Percentiles rank a stretch among this genome's conserved stretches.
Evolutionary conservation across 2,888 invertebrate genomes (phyloP).

Genomic region (Epinotia ramella): DNA sequence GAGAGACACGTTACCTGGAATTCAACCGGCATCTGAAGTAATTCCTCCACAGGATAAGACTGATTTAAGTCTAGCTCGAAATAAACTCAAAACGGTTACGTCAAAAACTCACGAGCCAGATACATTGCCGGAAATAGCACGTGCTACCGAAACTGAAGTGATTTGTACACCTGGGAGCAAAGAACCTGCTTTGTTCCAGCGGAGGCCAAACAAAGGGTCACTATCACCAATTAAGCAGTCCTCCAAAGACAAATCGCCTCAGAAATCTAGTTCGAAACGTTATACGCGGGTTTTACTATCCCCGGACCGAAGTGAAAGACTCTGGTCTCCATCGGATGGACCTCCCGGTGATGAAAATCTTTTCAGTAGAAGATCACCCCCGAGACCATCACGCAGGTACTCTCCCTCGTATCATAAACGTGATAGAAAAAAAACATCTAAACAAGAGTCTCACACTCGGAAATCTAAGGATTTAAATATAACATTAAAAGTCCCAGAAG

Average conservation of each 20-base stretch:
- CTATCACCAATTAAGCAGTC: slow-evolving; percentile 50
- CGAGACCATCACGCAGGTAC: slow-evolving; percentile 54
- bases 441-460: slow-evolving; percentile 52
- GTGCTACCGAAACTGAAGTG: slow-evolving; percentile 68
- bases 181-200: slow-evolving; percentile 77
- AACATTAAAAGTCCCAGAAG: slow-evolving; percentile 77
- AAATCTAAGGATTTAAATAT: slow-evolving; percentile 73
- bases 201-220: slow-evolving; percentile 67
- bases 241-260: slow-evolving; percentile 50
- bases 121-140: slow-evolving; percentile 73
- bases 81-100: slow-evolving; percentile 68
- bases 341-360: slow-evolving; percentile 58
- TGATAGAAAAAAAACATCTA: slow-evolving; percentile 67
- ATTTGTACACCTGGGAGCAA: slow-evolving; percentile 71
- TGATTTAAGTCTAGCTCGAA: slow-evolving; percentile 67
- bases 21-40: slow-evolving; percentile 48
- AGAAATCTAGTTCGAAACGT: slow-evolving; percentile 54
- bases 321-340: slow-evolving; percentile 55
- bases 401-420: slow-evolving; percentile 67
- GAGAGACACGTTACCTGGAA: slow-evolving; percentile 62
- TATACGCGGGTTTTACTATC: slow-evolving; percentile 77
- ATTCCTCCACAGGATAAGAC: slow-evolving; percentile 53
- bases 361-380: slow-evolving; percentile 67
- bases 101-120: slow-evolving; percentile 59
- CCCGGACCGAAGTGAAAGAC: slow-evolving; percentile 62